phyloP scores from a whole-genome alignment of 2,797 vertebrate genomes.

The Falco biarmicus region DNA sequence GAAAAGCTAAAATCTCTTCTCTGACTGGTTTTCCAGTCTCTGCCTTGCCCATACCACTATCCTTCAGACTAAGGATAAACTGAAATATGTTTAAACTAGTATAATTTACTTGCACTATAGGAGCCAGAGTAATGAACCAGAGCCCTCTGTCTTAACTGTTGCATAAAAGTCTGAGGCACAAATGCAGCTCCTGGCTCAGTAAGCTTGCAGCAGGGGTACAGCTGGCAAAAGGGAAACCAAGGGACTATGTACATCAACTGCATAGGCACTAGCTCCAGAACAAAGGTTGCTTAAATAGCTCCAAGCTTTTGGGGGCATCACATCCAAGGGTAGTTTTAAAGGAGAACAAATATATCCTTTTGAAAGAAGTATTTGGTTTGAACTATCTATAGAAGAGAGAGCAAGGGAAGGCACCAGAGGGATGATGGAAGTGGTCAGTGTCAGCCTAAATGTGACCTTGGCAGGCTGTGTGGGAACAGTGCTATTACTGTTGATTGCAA shows the following conservation, averaged over 20 bases:
- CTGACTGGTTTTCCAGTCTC: background rate
- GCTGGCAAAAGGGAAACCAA: background rate
- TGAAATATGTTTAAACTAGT: background rate
- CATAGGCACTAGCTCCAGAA: background rate
- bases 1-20: background rate
- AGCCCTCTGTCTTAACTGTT: background rate
- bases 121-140: background rate
- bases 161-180: background rate
- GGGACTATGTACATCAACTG: background rate
- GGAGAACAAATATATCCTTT: background rate
- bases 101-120: background rate
- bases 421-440: background rate
- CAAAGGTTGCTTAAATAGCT: background rate
- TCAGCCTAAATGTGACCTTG: background rate
- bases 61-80: slow-evolving; percentile 1
- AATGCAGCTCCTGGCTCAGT: background rate
- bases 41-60: background rate
- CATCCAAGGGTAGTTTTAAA: background rate
- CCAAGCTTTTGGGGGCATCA: background rate
- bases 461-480: background rate
- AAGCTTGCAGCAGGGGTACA: background rate
- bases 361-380: background rate
- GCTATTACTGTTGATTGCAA: background rate
- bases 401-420: background rate
- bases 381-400: background rate